These are phyloP conservation scores for Diorhabda carinulata DNA, from an alignment of 1,140 invertebrate species.

Conservation along the genomic window DNA sequence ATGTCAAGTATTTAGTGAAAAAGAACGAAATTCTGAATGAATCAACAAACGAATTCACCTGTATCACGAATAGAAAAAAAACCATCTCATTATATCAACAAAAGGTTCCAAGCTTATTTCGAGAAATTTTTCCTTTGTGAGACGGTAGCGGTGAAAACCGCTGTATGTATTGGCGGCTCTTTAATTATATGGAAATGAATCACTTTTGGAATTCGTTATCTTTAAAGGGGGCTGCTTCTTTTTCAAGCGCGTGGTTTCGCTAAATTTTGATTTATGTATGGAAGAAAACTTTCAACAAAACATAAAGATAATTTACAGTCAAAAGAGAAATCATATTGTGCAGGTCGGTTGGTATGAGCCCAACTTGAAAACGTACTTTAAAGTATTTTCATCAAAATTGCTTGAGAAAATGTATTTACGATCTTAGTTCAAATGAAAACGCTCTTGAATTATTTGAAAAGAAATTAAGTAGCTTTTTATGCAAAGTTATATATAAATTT, in stretches of 20 bases:
- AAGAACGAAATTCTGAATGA: neutral
- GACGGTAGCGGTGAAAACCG: slow-evolving; percentile 1
- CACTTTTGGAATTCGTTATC: slow-evolving; percentile 29
- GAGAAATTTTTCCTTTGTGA: neutral
- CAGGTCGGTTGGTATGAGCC: neutral
- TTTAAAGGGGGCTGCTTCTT: slow-evolving; percentile 18
- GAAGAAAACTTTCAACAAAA: slow-evolving; percentile 17
- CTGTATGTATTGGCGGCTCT: slow-evolving; percentile 24
- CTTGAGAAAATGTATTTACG: slow-evolving; percentile 1
- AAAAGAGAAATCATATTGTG: slow-evolving; percentile 17
- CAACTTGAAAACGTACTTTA: slow-evolving; percentile 5
- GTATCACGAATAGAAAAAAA: neutral
- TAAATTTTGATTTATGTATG: slow-evolving; percentile 29
- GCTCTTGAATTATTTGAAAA: no score
- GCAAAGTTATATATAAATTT: no score
- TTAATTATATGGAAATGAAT: slow-evolving; percentile 33
- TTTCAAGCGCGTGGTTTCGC: slow-evolving; percentile 15
- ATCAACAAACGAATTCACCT: neutral
- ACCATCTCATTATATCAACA: slow-evolving; percentile 2
- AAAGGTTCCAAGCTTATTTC: neutral
- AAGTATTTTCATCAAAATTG: slow-evolving; percentile 13
- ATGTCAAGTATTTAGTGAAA: neutral
- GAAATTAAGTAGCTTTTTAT: no score
- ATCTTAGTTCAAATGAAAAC: neutral
- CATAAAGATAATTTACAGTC: slow-evolving; percentile 20